These are phyloP conservation scores for Pristionchus arcanus DNA, from an alignment of 2,888 invertebrate genomes.

Conservation along the genomic window DNA sequence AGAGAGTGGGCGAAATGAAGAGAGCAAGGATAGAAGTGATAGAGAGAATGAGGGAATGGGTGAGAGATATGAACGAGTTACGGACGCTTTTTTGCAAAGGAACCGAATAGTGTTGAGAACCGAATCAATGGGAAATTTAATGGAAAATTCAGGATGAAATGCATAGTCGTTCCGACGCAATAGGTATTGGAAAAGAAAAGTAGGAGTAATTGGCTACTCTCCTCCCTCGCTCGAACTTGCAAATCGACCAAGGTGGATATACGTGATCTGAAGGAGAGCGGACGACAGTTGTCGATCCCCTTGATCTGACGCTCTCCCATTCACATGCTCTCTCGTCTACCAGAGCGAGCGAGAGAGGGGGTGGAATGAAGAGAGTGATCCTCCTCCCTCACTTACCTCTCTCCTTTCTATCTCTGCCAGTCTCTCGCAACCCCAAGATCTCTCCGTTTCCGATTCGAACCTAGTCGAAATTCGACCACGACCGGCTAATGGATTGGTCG, in stretches of 20 bases:
- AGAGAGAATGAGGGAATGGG: slow-evolving; percentile 1
- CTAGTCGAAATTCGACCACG: not conserved
- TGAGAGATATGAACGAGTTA: not conserved
- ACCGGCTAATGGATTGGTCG: not conserved
- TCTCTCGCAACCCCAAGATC: not conserved
- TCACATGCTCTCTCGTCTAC: not conserved
- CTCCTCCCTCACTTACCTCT: not conserved
- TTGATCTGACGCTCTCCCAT: no score
- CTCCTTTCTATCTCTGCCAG: not conserved
- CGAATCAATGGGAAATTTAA: not conserved
- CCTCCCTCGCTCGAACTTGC: not conserved
- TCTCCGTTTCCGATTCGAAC: not conserved
- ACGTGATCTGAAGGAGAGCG: slow-evolving; percentile 10
- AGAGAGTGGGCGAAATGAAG: not conserved
- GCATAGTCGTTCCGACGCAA: no score
- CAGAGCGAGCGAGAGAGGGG: no score
- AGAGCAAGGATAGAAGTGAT: not conserved
- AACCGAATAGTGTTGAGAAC: not conserved
- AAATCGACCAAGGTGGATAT: not conserved
- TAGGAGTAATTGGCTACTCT: not conserved
- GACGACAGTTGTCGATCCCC: not conserved
- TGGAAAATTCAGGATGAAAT: no score
- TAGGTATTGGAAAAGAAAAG: no score
- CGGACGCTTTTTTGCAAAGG: not conserved
- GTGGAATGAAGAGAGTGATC: no score